Percentiles rank a stretch among this genome's conserved stretches.
Evolutionary conservation across 2,113 vertebrate genomes (phyloP).

Genomic region (Apodemus speciosus): DNA sequence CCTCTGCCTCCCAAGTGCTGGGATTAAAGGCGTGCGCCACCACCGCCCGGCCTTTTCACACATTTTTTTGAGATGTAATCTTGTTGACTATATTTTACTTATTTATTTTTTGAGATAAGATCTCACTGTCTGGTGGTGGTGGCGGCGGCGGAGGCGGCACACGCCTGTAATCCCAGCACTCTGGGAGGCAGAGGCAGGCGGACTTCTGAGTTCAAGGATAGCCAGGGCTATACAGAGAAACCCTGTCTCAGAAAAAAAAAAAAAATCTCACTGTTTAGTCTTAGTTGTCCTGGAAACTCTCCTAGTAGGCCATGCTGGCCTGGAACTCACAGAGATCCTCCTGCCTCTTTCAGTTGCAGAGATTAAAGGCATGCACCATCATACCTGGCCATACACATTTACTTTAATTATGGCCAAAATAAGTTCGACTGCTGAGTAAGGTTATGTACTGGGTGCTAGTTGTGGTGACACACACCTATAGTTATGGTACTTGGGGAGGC

Average conservation of each 20-base stretch:
- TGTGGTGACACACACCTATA: neutral
- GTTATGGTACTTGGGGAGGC: neutral
- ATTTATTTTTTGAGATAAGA: neutral
- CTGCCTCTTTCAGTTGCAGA: neutral
- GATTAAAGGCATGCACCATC: neutral
- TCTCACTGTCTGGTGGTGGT: too few species aligned
- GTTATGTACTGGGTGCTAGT: neutral
- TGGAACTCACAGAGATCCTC: neutral
- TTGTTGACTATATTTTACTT: neutral
- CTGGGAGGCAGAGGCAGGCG: too few species aligned
- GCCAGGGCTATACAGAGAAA: too few species aligned
- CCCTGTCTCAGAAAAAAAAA: too few species aligned
- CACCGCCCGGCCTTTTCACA: too few species aligned
- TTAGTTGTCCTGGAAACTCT: neutral
- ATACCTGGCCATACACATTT: neutral
- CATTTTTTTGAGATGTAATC: neutral
- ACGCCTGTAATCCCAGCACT: too few species aligned
- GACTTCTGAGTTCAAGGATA: too few species aligned
- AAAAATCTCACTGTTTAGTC: neutral
- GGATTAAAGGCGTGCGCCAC: too few species aligned
- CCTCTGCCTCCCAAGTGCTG: too few species aligned
- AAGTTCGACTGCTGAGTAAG: neutral
- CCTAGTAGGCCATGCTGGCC: neutral
- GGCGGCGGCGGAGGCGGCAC: too few species aligned
- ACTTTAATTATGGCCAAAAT: constrained; percentile 15